Evolutionary conservation across 2,113 vertebrate genomes (phyloP).

Genomic region (Calyptomena viridis): DNA sequence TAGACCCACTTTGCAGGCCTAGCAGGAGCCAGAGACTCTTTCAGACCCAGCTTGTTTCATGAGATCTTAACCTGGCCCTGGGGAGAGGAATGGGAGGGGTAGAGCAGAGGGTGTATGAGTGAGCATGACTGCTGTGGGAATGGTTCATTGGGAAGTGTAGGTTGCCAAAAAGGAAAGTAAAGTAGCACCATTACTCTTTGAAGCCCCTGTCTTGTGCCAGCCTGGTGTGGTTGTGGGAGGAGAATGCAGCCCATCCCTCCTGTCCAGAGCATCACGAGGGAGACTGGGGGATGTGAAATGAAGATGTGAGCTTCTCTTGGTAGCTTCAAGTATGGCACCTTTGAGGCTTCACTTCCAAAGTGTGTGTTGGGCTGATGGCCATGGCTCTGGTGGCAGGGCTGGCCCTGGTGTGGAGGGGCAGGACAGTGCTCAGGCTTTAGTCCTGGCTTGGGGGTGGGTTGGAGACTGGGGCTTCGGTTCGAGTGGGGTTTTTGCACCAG

Average conservation of each 20-base stretch:
- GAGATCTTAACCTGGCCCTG: background rate
- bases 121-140: background rate
- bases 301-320: background rate
- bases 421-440: background rate
- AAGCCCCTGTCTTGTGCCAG: background rate
- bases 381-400: background rate
- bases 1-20: background rate
- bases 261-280: too few species aligned
- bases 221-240: background rate
- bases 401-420: background rate
- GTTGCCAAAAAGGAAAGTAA: background rate
- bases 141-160: rapidly evolving
- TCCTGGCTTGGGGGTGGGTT: background rate
- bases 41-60: background rate
- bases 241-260: background rate
- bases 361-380: background rate
- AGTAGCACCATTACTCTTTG: background rate
- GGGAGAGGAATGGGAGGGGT: background rate
- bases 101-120: background rate
- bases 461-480: background rate
- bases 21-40: background rate
- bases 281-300: background rate
- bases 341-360: background rate
- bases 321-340: background rate
- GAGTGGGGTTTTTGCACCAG: background rate